These are phyloP conservation scores for Pluvianellus socialis DNA, from an alignment of 2,113 vertebrate species.

Conservation along the genomic window DNA sequence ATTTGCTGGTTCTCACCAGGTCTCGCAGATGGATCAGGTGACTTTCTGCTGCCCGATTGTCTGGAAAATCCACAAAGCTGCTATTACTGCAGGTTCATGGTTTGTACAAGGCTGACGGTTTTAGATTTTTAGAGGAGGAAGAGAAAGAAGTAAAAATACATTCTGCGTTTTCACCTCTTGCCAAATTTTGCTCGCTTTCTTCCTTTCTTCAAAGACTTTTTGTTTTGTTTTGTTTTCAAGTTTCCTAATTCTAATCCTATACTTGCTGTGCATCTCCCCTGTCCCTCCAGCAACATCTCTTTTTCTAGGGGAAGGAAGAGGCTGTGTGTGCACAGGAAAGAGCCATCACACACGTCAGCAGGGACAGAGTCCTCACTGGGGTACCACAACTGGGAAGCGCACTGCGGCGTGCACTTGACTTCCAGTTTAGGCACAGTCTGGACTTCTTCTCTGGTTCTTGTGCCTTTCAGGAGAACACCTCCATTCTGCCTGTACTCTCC, in stretches of 20 bases:
- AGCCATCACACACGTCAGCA: not conserved
- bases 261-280: not conserved
- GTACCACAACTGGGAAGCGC: rapidly evolving
- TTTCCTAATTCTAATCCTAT: not conserved
- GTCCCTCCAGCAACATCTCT: not conserved
- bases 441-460: not conserved
- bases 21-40: slow-evolving; percentile 73
- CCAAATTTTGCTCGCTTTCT: not conserved
- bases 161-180: not conserved
- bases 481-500: not conserved
- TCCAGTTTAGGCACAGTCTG: not conserved
- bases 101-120: slow-evolving; percentile 40
- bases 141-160: not conserved
- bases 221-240: not conserved
- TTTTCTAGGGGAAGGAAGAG: not conserved
- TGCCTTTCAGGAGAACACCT: not conserved
- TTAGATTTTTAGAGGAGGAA: slow-evolving; percentile 6
- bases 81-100: slow-evolving; percentile 54
- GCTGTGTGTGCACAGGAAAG: not conserved
- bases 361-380: too few species aligned
- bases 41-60: slow-evolving; percentile 76
- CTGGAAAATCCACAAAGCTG: slow-evolving; percentile 74
- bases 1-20: slow-evolving; percentile 72
- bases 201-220: not conserved
- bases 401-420: not conserved